These are phyloP conservation scores for Oryzias curvinotus DNA, from an alignment of 2,113 vertebrate genomes.

Conservation along the genomic window DNA sequence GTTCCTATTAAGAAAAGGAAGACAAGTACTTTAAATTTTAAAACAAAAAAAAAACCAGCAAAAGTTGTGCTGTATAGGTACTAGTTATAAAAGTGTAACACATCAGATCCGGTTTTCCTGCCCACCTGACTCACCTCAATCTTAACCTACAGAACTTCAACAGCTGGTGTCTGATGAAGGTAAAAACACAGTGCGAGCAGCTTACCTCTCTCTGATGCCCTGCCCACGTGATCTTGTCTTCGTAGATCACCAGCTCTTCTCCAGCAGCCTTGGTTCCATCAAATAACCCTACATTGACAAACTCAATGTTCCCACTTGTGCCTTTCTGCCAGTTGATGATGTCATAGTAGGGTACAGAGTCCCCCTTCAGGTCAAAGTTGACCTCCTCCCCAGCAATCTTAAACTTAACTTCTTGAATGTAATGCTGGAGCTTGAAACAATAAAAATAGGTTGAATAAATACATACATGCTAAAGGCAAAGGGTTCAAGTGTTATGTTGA, in stretches of 20 bases:
- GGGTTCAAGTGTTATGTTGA: background rate
- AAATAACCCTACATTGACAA: slow-evolving; percentile 75
- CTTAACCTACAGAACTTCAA: slow-evolving; percentile 76
- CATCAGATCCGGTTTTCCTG: slow-evolving; percentile 17
- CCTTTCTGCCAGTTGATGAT: slow-evolving; percentile 79
- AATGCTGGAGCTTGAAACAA: slow-evolving; percentile 67
- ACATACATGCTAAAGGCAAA: background rate
- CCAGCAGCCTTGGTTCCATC: slow-evolving; percentile 69
- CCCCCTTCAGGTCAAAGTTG: slow-evolving; percentile 78
- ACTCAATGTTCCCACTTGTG: slow-evolving; percentile 62
- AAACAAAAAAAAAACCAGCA: too few species aligned
- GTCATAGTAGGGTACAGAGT: slow-evolving; percentile 77
- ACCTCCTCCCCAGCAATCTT: slow-evolving; percentile 67
- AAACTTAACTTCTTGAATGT: slow-evolving; percentile 74
- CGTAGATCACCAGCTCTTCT: slow-evolving; percentile 72
- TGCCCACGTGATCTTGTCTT: slow-evolving; percentile 69
- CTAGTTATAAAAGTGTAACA: background rate
- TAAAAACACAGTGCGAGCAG: slow-evolving; percentile 75
- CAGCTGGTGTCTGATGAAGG: slow-evolving; percentile 75
- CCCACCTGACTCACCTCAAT: slow-evolving; percentile 70
- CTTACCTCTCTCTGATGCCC: slow-evolving; percentile 77
- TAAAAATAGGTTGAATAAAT: background rate
- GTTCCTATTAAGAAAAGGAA: too few species aligned
- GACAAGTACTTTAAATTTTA: too few species aligned
- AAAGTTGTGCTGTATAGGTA: too few species aligned